Percentiles rank a stretch among this genome's conserved stretches.
phyloP scores from a whole-genome alignment of 2,888 invertebrate genomes.

The Folsomia manolachei region DNA sequence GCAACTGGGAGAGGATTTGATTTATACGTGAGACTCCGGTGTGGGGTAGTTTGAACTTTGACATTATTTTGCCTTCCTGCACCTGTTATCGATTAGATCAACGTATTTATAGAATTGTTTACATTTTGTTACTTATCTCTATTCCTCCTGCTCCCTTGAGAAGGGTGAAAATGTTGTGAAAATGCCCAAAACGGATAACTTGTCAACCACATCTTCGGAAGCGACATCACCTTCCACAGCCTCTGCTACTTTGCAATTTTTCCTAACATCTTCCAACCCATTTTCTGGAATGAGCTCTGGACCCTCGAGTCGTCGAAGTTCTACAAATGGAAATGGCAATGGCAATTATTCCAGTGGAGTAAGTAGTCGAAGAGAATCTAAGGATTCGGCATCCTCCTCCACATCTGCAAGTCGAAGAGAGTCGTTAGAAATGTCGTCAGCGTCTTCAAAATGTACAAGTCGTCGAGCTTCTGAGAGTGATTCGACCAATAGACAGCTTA shows the following conservation, averaged over 20 bases:
- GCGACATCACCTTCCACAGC: not conserved
- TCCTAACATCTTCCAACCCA: not conserved
- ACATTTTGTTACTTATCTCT: too few relatives aligned
- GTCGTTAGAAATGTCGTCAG: not conserved
- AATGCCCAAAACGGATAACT: not conserved
- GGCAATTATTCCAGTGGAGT: not conserved
- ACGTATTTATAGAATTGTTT: too few relatives aligned
- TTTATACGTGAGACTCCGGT: too few relatives aligned
- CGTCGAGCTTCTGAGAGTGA: too few relatives aligned
- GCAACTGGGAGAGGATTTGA: too few relatives aligned
- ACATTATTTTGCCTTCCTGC: too few relatives aligned
- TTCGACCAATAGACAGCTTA: too few relatives aligned
- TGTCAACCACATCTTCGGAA: not conserved
- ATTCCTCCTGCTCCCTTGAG: not conserved
- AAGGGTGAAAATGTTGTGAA: not conserved
- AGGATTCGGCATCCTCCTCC: conserved; percentile 19
- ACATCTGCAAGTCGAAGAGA: conserved; percentile 11
- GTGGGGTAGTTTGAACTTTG: too few relatives aligned
- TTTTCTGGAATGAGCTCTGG: not conserved
- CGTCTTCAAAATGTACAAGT: not conserved
- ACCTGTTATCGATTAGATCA: too few relatives aligned
- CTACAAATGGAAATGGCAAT: not conserved
- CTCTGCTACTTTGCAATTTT: not conserved
- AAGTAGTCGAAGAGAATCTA: conserved; percentile 25
- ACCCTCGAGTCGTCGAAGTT: not conserved